A percentile compares a stretch with the other conserved stretches of the same genome.
phyloP scores from a whole-genome alignment of 2,888 invertebrate genomes.

The Erannis defoliaria region DNA sequence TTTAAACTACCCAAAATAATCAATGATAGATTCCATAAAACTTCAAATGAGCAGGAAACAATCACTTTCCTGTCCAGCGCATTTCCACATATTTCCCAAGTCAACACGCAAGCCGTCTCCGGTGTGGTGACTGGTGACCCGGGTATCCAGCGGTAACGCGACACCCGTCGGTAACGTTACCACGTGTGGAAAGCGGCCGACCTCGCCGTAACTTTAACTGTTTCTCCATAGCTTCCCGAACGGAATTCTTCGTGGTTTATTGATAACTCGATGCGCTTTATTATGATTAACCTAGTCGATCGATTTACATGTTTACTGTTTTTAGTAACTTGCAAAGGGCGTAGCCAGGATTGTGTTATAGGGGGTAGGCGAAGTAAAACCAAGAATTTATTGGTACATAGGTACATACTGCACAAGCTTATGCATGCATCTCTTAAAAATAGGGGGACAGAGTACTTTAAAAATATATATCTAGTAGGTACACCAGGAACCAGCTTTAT shows the following conservation, averaged over 20 bases:
- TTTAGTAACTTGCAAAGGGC: too few relatives aligned
- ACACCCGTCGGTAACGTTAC: slow-evolving; percentile 59
- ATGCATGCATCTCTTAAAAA: too few relatives aligned
- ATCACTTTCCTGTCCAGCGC: neutral
- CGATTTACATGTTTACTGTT: too few relatives aligned
- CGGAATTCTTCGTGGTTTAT: slow-evolving; percentile 16
- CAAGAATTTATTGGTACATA: too few relatives aligned
- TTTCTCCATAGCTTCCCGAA: slow-evolving; percentile 26
- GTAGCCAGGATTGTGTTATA: too few relatives aligned
- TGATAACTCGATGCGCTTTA: neutral
- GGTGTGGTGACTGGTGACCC: slow-evolving; percentile 15
- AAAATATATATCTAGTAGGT: too few relatives aligned
- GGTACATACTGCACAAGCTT: too few relatives aligned
- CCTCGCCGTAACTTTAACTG: slow-evolving; percentile 36
- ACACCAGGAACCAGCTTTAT: too few relatives aligned
- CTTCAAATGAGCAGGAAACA: neutral
- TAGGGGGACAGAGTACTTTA: too few relatives aligned
- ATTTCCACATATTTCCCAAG: neutral
- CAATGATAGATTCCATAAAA: neutral
- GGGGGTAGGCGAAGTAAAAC: too few relatives aligned
- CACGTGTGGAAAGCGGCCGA: slow-evolving; percentile 58
- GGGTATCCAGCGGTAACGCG: slow-evolving; percentile 46
- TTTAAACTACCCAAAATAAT: neutral
- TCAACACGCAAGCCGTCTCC: slow-evolving; percentile 18
- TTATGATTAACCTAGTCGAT: neutral